Base-by-base conservation (phyloP, 2,113 vertebrate species). In the Tragelaphus buxtoni region DNA sequence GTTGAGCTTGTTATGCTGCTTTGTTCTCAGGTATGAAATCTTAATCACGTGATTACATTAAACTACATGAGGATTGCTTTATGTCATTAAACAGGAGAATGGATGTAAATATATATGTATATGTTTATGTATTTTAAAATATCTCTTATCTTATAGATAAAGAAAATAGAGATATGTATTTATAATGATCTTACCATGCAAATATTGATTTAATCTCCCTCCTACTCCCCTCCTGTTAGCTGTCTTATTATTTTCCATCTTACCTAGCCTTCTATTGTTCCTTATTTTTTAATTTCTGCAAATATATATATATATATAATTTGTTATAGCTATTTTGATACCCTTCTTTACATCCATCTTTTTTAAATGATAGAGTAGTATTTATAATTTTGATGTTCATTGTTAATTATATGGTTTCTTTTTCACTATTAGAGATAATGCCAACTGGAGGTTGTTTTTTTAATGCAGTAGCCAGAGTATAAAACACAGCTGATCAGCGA, bases 1-100 rank as follows among this genome's bases (percentile, higher is more conserved):
- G 99, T 99, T 85, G 99, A 99, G 98, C 99, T 99, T 20, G 99
- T 99, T 90, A 99, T 99, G 99, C 98, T 99, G 98, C 99, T 99
- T 95, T 99, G 99, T 98, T 99, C 99, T 97, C 99, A 99, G 99
- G 99, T 99, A 98, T 98, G 98, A 35, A 96, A 96, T 79, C 69
- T 77, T 42, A 35, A 42, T 79, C 47, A 8, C 10, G 53, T 55
- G 26, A 65, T 56, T 42, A 20, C 7, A 16, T 51, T 65, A 63
- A 49, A 45, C 10, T 53, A 13, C 22, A 13, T 13, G 6, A 61
- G 26, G 39, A 35, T 26, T 63, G 61, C 55, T 76, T 77, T 53
- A 10, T 94, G 90, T 87, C 17, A 81, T 80, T 87, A 72, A 28
- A 28, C 30, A 22, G 47, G n/a, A 88, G 30, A 51, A 84, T 97